These are phyloP conservation scores for Fulmarus glacialis DNA, from an alignment of 2,113 vertebrate species.

Conservation along the genomic window DNA sequence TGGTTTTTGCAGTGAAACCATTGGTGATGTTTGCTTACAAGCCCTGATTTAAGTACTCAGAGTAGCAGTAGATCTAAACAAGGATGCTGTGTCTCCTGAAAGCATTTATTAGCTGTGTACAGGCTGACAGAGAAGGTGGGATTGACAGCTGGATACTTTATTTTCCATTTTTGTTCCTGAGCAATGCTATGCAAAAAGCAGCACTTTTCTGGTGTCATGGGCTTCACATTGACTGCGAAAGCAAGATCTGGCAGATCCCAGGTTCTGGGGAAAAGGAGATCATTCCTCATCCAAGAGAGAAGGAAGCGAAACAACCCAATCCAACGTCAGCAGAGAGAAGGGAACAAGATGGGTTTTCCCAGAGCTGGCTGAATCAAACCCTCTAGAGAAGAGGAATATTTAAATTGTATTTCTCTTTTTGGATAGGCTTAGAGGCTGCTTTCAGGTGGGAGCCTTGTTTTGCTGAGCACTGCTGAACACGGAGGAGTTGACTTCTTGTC, in stretches of 20 bases:
- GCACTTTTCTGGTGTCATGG: not conserved
- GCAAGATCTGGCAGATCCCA: not conserved
- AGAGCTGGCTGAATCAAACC: not conserved
- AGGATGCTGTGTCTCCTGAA: not conserved
- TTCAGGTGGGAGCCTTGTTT: not conserved
- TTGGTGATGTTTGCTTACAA: not conserved
- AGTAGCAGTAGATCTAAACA: not conserved
- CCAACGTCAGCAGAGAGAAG: not conserved
- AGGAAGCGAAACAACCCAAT: not conserved
- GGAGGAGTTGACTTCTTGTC: not conserved
- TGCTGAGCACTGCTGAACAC: not conserved
- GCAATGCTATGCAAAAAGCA: not conserved
- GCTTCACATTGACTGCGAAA: not conserved
- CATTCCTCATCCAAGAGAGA: not conserved
- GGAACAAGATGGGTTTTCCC: not conserved
- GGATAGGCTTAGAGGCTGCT: not conserved
- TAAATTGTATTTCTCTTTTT: not conserved
- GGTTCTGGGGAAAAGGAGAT: not conserved
- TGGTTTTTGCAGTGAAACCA: conserved; percentile 1
- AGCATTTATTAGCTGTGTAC: not conserved
- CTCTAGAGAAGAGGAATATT: not conserved
- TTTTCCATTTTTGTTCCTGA: not conserved
- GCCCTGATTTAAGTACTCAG: not conserved
- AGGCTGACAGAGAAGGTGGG: not conserved
- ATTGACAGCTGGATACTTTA: not conserved